Base-by-base conservation (phyloP, 2,888 invertebrate species). In the Lottia gigantea region DNA sequence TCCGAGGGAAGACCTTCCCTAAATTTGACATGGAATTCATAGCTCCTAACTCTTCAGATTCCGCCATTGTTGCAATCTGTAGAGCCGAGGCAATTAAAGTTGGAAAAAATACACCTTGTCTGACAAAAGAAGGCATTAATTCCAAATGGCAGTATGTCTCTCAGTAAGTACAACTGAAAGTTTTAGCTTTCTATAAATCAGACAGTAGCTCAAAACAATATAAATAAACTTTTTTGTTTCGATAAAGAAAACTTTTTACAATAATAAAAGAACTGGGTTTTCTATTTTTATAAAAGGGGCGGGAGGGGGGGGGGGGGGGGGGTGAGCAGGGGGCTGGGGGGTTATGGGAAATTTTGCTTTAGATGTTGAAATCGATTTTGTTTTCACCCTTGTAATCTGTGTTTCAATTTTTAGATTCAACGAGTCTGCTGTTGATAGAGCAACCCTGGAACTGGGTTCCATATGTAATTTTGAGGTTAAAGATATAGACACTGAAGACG, bases 61-160 rank as follows among this genome's bases (percentile, higher is more conserved):
- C 72, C 8, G 71, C 78, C 19, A 65, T 76, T 61, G 65, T 74
- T 40, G 71, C 78, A 47, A 74, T 88, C 16, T 86, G 86, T 69
- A 71, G 75, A 31, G 82, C 78, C 0, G 76, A 80, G 65, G 71
- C 86, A 45, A 49, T 75, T 14, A 77, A 73, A 19, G 82, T 78
- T 2, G 88, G 88, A 6, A 73, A 67, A 46, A 87, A 87, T 73
- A 64, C 84, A 11, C 84, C 85, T 0, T 88, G 88, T 71, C 45
- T 83, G 6, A 73, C 82, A 15, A 76, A 79, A 23, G 68, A 71
- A 12, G 77, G 75, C 70, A 69, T 80, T 19, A 83, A 84, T 46
- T 40, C 65, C 2, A 64, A 72, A 1, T 70, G 81, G 16, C n/a
- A 70, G 2, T 80, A 80, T 46, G 70, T 70, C 14, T 82, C 80